These are phyloP conservation scores for Gastracanthus pulcherrimus DNA, from an alignment of 2,888 invertebrate genomes.

Conservation along the genomic window DNA sequence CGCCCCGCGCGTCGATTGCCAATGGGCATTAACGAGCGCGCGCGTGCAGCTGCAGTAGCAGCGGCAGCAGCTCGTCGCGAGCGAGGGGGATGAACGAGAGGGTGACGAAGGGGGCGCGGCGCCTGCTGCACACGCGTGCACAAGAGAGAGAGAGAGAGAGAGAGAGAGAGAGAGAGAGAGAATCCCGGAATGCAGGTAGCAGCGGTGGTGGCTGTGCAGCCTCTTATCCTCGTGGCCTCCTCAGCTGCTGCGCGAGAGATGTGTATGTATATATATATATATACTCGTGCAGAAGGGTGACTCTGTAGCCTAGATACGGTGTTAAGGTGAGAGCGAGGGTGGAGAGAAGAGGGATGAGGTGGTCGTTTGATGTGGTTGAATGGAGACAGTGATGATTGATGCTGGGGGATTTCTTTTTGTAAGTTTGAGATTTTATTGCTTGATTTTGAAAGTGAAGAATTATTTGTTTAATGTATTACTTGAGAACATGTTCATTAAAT, in stretches of 20 bases:
- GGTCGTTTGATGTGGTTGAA: no score
- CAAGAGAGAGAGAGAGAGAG: not conserved
- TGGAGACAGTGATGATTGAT: no score
- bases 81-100: conserved; percentile 45
- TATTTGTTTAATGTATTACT: no score
- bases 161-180: no score
- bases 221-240: not conserved
- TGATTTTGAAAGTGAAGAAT: no score
- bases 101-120: not conserved
- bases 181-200: not conserved
- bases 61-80: no score
- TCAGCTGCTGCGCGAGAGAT: not conserved
- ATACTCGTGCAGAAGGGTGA: not conserved
- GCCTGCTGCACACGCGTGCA: not conserved
- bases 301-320: no score
- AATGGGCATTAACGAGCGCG: conserved; percentile 33
- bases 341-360: no score
- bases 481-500: no score
- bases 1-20: conserved; percentile 23
- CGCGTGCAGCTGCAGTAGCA: not conserved
- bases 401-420: no score
- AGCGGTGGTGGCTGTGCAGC: not conserved
- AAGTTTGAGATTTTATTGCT: no score
- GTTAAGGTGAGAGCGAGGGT: no score
- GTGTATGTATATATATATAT: not conserved